These are phyloP conservation scores for Bombus confusus DNA, from an alignment of 1,140 invertebrate species.

Conservation along the genomic window DNA sequence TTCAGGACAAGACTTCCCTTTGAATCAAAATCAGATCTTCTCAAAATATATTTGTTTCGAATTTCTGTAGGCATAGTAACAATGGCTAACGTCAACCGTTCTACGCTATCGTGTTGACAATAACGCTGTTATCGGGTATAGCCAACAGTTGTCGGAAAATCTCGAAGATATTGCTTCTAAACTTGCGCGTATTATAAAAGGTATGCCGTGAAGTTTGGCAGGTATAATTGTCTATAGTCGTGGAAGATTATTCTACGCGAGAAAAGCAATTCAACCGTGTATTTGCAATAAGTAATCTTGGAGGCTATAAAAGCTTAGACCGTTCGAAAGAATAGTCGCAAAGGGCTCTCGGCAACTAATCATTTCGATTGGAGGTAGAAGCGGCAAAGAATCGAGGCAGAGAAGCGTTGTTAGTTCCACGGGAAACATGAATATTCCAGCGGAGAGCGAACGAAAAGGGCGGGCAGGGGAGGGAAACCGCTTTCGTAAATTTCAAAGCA, in stretches of 20 bases:
- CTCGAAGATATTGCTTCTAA: not conserved
- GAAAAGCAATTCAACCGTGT: not conserved
- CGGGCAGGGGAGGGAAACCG: not conserved
- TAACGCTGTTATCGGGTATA: no score
- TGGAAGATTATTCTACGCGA: not conserved
- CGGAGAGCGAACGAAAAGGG: no score
- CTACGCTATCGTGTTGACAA: not conserved
- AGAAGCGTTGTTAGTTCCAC: not conserved
- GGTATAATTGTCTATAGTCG: not conserved
- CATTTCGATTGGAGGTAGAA: not conserved
- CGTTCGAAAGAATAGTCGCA: not conserved
- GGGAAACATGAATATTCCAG: slow-evolving; percentile 22
- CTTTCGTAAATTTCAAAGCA: slow-evolving; percentile 28
- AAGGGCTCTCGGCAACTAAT: slow-evolving; percentile 3
- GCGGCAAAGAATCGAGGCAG: not conserved
- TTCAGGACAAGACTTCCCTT: no score
- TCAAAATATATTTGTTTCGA: no score
- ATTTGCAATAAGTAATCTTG: not conserved
- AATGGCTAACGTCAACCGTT: not conserved
- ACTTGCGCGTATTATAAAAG: no score
- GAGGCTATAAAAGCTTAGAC: no score
- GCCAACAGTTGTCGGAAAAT: no score
- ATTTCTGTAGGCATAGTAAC: not conserved
- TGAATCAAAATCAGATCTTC: no score
- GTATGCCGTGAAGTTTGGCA: not conserved